Evolutionary conservation across 2,113 vertebrate genomes (phyloP), one percentile per base, ranked within the genome.

Genomic region (Stegastes partitus): DNA sequence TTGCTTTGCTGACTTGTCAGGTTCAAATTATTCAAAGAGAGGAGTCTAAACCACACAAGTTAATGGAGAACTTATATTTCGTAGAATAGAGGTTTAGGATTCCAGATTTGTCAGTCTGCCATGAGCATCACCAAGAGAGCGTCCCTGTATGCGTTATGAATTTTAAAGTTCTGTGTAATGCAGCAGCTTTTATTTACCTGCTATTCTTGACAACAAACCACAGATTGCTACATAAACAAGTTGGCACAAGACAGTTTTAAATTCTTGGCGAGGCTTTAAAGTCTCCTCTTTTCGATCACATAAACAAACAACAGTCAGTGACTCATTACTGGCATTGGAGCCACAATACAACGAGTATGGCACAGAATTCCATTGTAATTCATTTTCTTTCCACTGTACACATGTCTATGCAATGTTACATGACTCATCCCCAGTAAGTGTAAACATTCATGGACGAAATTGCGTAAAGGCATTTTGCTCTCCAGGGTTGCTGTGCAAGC

Each of bases 361-460:
- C 56, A 70, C 70, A 55, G 66, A 28, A 44, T 56, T 58, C 54
- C 49, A 72, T 1, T 58, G 25, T 18, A 67, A 79, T 66, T 18
- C 1, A 39, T 78, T 59, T 77, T 37, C 62, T 79, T 56, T 66
- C 77, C 68, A 74, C 75, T 63, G 73, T 82, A 70, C 72, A 58
- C 39, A 34, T 47, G 12, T 45, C 54, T 74, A 56, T 79, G 73
- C 77, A 80, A 56, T 57, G 28, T 75, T 62, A 12, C 54, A 64
- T 56, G 70, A 78, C 77, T 53, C 25, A 14, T 51, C 47, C 45
- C 11, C 4, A 62, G 69, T 71, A 67, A 83, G 81, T 86, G 87
- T 90, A 85, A 90, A 92, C 86, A 89, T 67, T 82, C 45, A 56
- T 61, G 22, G 69, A 47, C 70, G 65, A 57, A 64, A 64, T 15